phyloP scores from a whole-genome alignment of 2,797 vertebrate genomes.

The Gallinago stenura region DNA sequence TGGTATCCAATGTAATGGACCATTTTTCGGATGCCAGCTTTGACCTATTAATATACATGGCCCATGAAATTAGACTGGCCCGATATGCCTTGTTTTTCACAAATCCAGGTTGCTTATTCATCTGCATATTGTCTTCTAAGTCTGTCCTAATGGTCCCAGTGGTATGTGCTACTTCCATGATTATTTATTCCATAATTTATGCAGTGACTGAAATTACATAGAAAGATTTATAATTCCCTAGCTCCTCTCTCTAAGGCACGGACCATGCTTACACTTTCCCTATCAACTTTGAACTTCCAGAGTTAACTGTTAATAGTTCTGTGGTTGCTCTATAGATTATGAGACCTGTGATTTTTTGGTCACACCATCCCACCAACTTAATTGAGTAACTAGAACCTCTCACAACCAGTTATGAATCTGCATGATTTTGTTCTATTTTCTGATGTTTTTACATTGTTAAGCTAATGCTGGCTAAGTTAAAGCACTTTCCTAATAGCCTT shows the following conservation, averaged over 20 bases:
- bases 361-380: not conserved
- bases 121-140: not conserved
- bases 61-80: not conserved
- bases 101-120: not conserved
- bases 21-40: not conserved
- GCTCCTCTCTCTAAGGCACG: not conserved
- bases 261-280: not conserved
- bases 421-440: not conserved
- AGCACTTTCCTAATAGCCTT: not conserved
- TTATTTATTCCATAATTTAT: not conserved
- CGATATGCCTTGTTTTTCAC: not conserved
- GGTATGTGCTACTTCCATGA: not conserved
- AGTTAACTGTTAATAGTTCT: not conserved
- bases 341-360: not conserved
- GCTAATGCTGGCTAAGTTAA: not conserved
- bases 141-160: not conserved
- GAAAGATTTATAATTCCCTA: not conserved
- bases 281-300: not conserved
- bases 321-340: not conserved
- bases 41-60: not conserved
- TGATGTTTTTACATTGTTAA: not conserved
- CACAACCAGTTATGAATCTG: not conserved
- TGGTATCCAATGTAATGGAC: rapidly evolving
- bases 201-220: not conserved
- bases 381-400: not conserved